Base-by-base conservation (phyloP, 2,888 invertebrate species). In the Drosophila bunnanda region DNA sequence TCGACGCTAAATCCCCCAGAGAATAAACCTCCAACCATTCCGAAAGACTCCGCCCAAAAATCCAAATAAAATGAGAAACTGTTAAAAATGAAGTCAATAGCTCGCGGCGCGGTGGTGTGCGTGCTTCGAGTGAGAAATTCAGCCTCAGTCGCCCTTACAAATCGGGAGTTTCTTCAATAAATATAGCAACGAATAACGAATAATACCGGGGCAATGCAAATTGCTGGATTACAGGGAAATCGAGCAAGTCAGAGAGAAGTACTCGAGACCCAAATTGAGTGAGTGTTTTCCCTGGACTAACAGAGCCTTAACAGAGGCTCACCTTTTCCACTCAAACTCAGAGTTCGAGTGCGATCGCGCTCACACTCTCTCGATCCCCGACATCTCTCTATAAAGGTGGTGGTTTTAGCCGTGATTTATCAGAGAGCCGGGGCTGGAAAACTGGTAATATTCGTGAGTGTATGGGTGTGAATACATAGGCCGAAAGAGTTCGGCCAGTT, bases 201-300 rank as follows among this genome's bases (percentile, higher is more conserved):
- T 89, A 88, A 89, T 86, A 86, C 76, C 85, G 80, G 88, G 78
- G 85, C 85, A 85, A 89, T 86, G 82, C 80, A 84, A 86, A 85
- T 87, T 41, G 76, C 76, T 59, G 62, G 28, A 28, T 60, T 57
- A 54, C 25, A 12, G 48, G 46, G 34, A 17, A 61, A 46, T 41
- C 41, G 44, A 30, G 38, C 30, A 44, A 32, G 60, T 34, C 50
- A 43, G 61, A 22, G 54, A 50, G 56, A 41, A 25, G 41, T 4
- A 7, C 28, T 17, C 48, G 8, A 0, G 8, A 13, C 32, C 32
- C 32, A 4, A 39, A 13, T n/a, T 32, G 44, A 73, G 76, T 50
- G 55, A 57, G 41, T 28, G 30, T 30, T 55, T 53, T 72, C 54
- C 64, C 55, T 53, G 30, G 48, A 66, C 12, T 74, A 59, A 56